Conservation (phyloP, 2,888 invertebrate genomes). For the Brassicogethes aeneus region DNA sequence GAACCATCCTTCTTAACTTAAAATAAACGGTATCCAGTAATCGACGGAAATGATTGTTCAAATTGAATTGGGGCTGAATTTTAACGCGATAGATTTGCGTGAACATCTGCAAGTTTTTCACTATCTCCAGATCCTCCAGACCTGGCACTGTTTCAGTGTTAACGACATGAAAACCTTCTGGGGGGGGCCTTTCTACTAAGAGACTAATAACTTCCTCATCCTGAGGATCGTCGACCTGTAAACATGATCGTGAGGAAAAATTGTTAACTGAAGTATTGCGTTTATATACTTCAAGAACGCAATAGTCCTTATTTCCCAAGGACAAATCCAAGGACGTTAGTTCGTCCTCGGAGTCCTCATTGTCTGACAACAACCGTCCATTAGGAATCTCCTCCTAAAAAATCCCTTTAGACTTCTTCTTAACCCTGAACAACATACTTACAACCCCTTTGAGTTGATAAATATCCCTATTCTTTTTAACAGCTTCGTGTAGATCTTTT, state of each 20-base stretch:
- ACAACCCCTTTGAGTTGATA: conserved; percentile 50
- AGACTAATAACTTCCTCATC: conserved; percentile 68
- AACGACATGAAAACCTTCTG: conserved; percentile 69
- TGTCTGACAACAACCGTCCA: conserved; percentile 42
- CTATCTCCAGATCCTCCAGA: conserved; percentile 55
- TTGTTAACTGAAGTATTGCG: neutral
- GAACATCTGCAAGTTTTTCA: conserved; percentile 72
- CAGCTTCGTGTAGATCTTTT: conserved; percentile 58
- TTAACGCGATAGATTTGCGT: conserved; percentile 71
- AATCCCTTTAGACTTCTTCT: too few species aligned
- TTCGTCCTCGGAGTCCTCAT: conserved; percentile 59
- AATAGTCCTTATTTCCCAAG: conserved; percentile 69
- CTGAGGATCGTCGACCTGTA: conserved; percentile 70
- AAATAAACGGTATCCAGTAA: conserved; percentile 72
- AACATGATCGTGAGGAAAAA: conserved; percentile 13
- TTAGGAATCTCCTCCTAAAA: conserved; percentile 31
- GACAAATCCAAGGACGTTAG: conserved; percentile 60
- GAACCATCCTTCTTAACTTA: conserved; percentile 80
- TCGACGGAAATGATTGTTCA: conserved; percentile 46
- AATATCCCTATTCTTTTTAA: conserved; percentile 61
- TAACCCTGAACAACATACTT: too few species aligned
- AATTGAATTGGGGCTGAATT: conserved; percentile 42
- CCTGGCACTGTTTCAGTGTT: conserved; percentile 72
- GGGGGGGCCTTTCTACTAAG: conserved; percentile 64
- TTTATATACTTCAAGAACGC: conserved; percentile 58